Evolutionary conservation across 2,888 invertebrate genomes (phyloP).

Genomic region (Synergus japonicus): DNA sequence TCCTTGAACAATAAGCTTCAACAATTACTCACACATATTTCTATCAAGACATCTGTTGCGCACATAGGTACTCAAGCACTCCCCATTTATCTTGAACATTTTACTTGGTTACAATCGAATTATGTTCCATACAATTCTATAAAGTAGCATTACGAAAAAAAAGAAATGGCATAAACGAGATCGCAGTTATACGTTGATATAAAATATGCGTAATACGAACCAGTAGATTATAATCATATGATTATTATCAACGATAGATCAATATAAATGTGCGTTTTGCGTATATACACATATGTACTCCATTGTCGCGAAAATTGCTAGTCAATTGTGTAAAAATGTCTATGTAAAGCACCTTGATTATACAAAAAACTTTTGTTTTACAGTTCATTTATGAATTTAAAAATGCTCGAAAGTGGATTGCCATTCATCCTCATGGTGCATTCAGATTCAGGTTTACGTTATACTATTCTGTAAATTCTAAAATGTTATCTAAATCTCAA

Average conservation of each 20-base stretch:
- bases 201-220: slow-evolving; percentile 28
- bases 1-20: slow-evolving; percentile 36
- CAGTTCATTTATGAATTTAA: slow-evolving; percentile 56
- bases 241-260: slow-evolving; percentile 8
- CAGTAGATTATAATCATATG: background rate
- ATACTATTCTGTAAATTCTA: slow-evolving; percentile 15
- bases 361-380: slow-evolving; percentile 55
- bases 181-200: slow-evolving; percentile 53
- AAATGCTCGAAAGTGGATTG: slow-evolving; percentile 62
- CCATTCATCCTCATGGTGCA: background rate
- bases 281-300: slow-evolving; percentile 56
- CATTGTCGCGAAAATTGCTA: slow-evolving; percentile 53
- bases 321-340: slow-evolving; percentile 61
- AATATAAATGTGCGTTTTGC: slow-evolving; percentile 29
- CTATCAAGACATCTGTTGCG: background rate
- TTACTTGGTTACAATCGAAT: slow-evolving; percentile 32
- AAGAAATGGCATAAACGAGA: slow-evolving; percentile 70
- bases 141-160: slow-evolving; percentile 41
- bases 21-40: slow-evolving; percentile 22
- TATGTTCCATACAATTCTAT: slow-evolving; percentile 24
- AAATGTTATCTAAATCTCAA: background rate
- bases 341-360: slow-evolving; percentile 72
- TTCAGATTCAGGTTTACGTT: slow-evolving; percentile 33
- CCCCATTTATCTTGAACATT: slow-evolving; percentile 11
- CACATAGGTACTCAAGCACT: slow-evolving; percentile 29